These are phyloP conservation scores for Oryzias celebensis DNA, from an alignment of 2,113 vertebrate species.

Conservation along the genomic window DNA sequence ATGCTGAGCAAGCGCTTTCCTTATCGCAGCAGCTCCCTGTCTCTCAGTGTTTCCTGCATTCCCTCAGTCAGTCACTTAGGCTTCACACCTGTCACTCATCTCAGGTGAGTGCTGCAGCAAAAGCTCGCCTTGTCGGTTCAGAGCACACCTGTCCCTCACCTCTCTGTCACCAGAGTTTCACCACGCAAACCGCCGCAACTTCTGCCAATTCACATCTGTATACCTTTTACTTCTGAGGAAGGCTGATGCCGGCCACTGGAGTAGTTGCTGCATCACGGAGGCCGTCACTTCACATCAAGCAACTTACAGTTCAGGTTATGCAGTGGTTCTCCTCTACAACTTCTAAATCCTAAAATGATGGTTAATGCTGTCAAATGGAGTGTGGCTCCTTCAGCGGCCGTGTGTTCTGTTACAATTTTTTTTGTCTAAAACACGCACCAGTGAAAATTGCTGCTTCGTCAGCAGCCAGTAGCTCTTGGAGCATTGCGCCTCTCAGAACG, in stretches of 20 bases:
- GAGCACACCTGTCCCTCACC: slow-evolving; percentile 6
- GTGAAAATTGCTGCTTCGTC: too few species aligned
- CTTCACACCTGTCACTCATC: slow-evolving; percentile 45
- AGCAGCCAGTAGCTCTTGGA: too few species aligned
- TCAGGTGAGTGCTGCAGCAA: neutral
- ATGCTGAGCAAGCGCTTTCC: slow-evolving; percentile 58
- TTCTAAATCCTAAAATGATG: too few species aligned
- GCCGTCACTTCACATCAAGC: slow-evolving; percentile 21
- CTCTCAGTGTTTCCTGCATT: slow-evolving; percentile 27
- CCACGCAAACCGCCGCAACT: slow-evolving; percentile 17
- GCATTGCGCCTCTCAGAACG: too few species aligned
- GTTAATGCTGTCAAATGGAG: too few species aligned
- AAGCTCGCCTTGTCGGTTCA: neutral
- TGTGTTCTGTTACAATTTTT: too few species aligned
- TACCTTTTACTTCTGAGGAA: slow-evolving; percentile 21
- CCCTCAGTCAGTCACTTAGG: slow-evolving; percentile 23
- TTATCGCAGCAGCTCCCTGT: slow-evolving; percentile 45
- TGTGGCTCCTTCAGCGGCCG: too few species aligned
- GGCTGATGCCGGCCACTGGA: slow-evolving; percentile 12
- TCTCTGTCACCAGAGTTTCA: slow-evolving; percentile 32
- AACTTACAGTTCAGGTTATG: neutral
- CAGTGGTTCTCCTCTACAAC: too few species aligned
- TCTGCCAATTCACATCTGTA: slow-evolving; percentile 25
- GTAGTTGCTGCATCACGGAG: slow-evolving; percentile 16
- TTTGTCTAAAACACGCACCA: too few species aligned